Base-by-base conservation (phyloP, 2,113 vertebrate species). In the Pampusana beccarii region DNA sequence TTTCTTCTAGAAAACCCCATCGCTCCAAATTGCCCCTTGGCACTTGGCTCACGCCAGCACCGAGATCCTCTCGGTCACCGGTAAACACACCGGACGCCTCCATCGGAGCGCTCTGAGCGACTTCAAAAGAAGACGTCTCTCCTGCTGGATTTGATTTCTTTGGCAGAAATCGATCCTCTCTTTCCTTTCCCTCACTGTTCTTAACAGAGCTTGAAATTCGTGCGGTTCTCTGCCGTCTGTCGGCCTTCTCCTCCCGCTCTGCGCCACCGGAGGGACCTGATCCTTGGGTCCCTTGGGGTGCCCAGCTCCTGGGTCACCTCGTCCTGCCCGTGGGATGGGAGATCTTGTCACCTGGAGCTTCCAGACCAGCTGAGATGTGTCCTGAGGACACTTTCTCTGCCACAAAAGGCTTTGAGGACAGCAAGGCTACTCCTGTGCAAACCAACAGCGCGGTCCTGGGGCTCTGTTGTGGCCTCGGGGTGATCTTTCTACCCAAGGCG, bases 141-240 rank as follows among this genome's bases (percentile, higher is more conserved):
- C 58, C 72, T 66, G 51, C 26, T 80, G 83, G 80, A 53, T 66
- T 94, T 70, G 18, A 77, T 80, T 77, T 57, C 54, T 50, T 24
- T 62, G 71, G 66, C 84, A 92, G 80, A 84, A 92, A 95, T 82
- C 1, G 15, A 92, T 86, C 26, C 19, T 18, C 25, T 87, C 57
- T 29, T 78, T 61, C 65, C 66, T 53, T 46, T 42, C 77, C 38
- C 54, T 51, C 48, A 11, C 48, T 85, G 33, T 72, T 95, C 83
- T 72, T 78, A 91, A 36, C 26, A 82, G 86, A 92, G 54, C 82
- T 91, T 86, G 83, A 86, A 92, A 94, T 92, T 1, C 72, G 44
- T 51, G 31, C 48, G 2, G 4, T 80, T 48, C 40, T 54, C 36
- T 36, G 56, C 54, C 2, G 2, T 13, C 67, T 65, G 33, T 3